A percentile compares a stretch with the other conserved stretches of the same genome.
These are phyloP conservation scores for Cephus cinctus DNA, from an alignment of 1,140 invertebrate genomes.

Conservation along the genomic window DNA sequence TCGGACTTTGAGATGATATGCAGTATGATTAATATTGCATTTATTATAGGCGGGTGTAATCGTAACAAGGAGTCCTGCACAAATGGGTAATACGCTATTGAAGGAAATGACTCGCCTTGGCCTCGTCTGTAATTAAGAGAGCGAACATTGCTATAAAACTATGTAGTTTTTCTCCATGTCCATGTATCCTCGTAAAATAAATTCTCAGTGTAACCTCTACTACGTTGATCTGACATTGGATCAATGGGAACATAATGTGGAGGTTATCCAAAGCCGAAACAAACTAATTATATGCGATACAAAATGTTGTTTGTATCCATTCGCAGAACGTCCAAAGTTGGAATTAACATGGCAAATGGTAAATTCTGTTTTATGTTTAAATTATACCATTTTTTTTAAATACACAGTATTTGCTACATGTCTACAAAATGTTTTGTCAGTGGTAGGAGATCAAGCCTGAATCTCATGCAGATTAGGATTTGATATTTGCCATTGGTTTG, in stretches of 20 bases:
- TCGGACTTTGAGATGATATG: no score
- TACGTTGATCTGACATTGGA: conserved; percentile 16
- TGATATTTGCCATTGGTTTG: conserved; percentile 21
- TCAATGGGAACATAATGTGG: no score
- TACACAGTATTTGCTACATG: conserved; percentile 30
- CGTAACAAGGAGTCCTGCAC: conserved; percentile 93
- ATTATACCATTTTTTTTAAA: no score
- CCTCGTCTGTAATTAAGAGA: conserved; percentile 52
- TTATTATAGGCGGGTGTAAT: conserved; percentile 77
- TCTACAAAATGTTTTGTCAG: conserved; percentile 2
- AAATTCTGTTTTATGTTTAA: no score
- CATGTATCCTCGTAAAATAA: conserved; percentile 47
- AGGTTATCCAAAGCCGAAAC: background rate
- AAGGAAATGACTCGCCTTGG: conserved; percentile 84
- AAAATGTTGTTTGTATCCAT: no score
- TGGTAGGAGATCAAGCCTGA: no score
- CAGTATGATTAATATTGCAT: no score
- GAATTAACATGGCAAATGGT: no score
- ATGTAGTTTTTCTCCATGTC: conserved; percentile 52
- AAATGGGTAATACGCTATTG: conserved; percentile 88
- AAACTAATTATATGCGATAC: no score
- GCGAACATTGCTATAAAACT: conserved; percentile 29
- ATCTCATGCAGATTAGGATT: conserved; percentile 14
- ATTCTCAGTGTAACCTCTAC: conserved; percentile 32
- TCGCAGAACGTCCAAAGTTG: no score